Evolutionary conservation across 2,113 vertebrate species (phyloP), one percentile per base, ranked within the genome.

Genomic region (Catharus minimus): DNA sequence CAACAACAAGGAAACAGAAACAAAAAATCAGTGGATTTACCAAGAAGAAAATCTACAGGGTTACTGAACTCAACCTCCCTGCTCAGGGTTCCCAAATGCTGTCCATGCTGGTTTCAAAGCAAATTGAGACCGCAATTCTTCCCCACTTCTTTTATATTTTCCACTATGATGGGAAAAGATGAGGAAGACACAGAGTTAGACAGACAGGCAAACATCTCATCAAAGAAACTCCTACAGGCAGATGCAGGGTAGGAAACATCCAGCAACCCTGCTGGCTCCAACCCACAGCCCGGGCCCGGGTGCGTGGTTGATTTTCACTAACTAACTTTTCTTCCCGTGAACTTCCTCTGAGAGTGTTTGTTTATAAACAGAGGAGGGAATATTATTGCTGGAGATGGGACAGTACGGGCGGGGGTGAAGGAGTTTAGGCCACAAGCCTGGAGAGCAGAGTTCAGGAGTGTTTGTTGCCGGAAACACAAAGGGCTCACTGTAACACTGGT

Each of bases 331-430:
- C 77, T 96, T 94, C 82, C 95, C 65, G 71, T 90, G 64, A 94
- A 87, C 93, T 86, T 89, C 91, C 92, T 95, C 82, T 60, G 57
- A 61, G 74, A 95, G 91, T 77, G 64, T 73, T 95, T 97, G 95
- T 97, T 97, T 97, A 96, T 97, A 97, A 97, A 97, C 93, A 97
- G 90, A 95, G 68, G 61, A 93, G 79, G 93, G 67, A 76, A 91
- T 93, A 94, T 94, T 92, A 86, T 86, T 95, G 68, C 95, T 92
- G 95, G 93, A 95, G 84, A 84, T 58, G 71, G 68, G 82, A 86
- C 39, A 81, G 38, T n/a, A 66, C 30, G 24, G 82, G 74, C 65
- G 52, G 64, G 46, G 65, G 86, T 55, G 80, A 96, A 88, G 68
- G 86, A 88, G 68, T 89, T 93, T 89, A 88, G 93, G 91, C 92